phyloP scores from a whole-genome alignment of 1,140 invertebrate species.

The Heliconius himera region DNA sequence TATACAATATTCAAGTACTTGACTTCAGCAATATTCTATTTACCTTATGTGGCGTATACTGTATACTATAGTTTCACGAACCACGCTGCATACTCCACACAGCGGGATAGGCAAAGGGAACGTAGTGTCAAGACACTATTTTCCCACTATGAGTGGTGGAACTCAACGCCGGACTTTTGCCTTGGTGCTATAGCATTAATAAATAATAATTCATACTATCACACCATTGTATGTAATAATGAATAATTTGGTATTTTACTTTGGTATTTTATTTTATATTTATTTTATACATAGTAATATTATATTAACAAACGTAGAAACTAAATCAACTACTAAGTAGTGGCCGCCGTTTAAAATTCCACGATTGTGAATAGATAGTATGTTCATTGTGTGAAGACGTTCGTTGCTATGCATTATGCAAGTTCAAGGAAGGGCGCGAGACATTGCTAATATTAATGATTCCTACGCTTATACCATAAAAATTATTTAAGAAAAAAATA shows the following conservation, averaged over 20 bases:
- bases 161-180: too few species aligned
- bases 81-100: too few species aligned
- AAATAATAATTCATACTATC: too few species aligned
- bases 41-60: not conserved
- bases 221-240: too few species aligned
- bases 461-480: not conserved
- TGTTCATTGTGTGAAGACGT: not conserved
- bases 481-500: too few species aligned
- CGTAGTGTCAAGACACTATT: too few species aligned
- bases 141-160: too few species aligned
- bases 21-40: not conserved
- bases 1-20: not conserved
- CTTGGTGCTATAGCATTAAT: too few species aligned
- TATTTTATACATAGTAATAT: not conserved
- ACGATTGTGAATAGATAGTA: slow-evolving; percentile 8
- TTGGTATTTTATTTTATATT: too few species aligned
- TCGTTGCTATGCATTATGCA: slow-evolving; percentile 19
- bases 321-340: not conserved
- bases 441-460: not conserved
- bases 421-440: slow-evolving; percentile 20
- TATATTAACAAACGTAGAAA: not conserved
- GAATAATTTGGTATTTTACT: not conserved
- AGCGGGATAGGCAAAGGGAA: too few species aligned
- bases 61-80: too few species aligned
- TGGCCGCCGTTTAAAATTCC: slow-evolving; percentile 4